phyloP scores from a whole-genome alignment of 1,140 invertebrate genomes.

The Pseudomyrmex cubaensis region DNA sequence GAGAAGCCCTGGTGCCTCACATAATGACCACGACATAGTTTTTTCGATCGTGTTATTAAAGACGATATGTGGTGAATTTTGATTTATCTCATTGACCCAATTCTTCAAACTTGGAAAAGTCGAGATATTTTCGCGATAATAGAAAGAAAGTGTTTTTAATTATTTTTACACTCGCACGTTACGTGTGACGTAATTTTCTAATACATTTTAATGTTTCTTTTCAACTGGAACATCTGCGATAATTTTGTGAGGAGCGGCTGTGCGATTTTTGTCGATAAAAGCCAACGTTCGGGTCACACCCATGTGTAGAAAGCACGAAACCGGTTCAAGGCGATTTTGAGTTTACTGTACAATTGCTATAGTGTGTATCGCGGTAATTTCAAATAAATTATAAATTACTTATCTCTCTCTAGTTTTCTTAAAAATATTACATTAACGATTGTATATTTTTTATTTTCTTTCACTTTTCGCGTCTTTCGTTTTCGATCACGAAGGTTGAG shows the following conservation, averaged over 20 bases:
- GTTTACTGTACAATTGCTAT: neutral
- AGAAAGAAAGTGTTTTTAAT: no score
- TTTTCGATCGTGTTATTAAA: constrained; percentile 53
- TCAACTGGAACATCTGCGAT: neutral
- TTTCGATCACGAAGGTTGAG: neutral
- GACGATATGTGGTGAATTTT: neutral
- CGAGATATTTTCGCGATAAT: no score
- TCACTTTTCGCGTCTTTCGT: neutral
- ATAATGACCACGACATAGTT: constrained; percentile 40
- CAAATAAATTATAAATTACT: neutral
- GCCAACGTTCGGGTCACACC: neutral
- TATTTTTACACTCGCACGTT: no score
- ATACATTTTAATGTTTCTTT: neutral
- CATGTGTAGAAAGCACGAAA: neutral
- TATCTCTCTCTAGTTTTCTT: neutral
- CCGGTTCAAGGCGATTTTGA: neutral
- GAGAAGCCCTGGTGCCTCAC: constrained; percentile 15
- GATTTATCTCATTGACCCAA: neutral
- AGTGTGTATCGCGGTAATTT: no score
- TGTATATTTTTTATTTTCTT: neutral
- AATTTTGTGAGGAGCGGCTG: neutral
- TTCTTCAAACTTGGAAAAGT: neutral
- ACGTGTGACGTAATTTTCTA: neutral
- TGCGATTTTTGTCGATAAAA: constrained; percentile 8
- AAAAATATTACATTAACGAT: neutral